Percentiles rank a stretch among this genome's conserved stretches.
These are phyloP conservation scores for Eospalax fontanierii DNA, from an alignment of 2,797 vertebrate genomes.

Conservation along the genomic window DNA sequence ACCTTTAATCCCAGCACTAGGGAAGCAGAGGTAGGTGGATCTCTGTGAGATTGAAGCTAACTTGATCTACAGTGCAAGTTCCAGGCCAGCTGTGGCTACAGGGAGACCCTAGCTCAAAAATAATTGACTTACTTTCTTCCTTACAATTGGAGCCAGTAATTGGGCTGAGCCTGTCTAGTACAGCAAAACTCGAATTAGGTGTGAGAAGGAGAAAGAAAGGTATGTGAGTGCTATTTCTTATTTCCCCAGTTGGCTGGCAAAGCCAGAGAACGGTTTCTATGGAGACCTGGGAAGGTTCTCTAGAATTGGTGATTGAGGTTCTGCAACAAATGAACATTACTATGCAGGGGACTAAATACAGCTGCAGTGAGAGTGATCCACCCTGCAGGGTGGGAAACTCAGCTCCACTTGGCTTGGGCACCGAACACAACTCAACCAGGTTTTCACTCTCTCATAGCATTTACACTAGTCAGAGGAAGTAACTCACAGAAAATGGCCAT, in stretches of 20 bases:
- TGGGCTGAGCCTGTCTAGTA: accelerated
- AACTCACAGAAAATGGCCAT: neutral
- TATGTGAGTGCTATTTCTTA: neutral
- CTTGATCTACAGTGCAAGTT: too few relatives aligned
- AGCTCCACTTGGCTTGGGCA: slow-evolving; percentile 63
- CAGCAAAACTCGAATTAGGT: neutral
- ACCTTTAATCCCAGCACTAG: too few relatives aligned
- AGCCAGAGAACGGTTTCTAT: slow-evolving; percentile 77
- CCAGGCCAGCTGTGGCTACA: too few relatives aligned
- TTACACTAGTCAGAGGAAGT: slow-evolving; percentile 74
- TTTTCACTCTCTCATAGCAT: slow-evolving; percentile 81
- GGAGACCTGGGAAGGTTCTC: slow-evolving; percentile 84
- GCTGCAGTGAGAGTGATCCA: slow-evolving; percentile 71
- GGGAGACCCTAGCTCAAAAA: too few relatives aligned
- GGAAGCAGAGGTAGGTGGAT: too few relatives aligned
- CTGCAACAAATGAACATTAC: slow-evolving; percentile 86
- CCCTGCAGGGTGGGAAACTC: slow-evolving; percentile 69
- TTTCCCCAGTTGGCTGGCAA: neutral
- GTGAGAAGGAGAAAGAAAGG: neutral
- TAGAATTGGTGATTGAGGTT: slow-evolving; percentile 86
- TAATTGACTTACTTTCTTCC: neutral
- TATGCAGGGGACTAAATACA: slow-evolving; percentile 87
- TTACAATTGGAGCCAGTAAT: neutral
- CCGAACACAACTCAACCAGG: slow-evolving; percentile 55
- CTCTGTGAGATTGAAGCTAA: too few relatives aligned